A percentile compares a stretch with the other conserved stretches of the same genome.
phyloP scores from a whole-genome alignment of 1,140 invertebrate genomes.

The Diabrotica virgifera region DNA sequence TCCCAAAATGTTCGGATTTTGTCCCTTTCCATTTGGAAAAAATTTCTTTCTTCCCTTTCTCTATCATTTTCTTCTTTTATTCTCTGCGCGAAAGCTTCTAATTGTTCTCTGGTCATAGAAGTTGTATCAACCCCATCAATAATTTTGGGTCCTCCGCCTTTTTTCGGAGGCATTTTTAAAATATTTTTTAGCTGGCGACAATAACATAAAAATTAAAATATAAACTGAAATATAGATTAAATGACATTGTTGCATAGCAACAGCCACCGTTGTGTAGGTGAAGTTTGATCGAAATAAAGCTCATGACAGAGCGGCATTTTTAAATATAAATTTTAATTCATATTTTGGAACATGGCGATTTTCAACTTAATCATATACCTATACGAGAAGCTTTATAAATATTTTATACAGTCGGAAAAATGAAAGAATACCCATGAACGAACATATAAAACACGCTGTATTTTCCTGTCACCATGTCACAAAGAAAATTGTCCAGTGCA shows the following conservation, averaged over 20 bases:
- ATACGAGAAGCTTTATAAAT: too few relatives aligned
- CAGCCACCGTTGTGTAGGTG: background rate
- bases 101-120: slow-evolving; percentile 90
- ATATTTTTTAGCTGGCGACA: background rate
- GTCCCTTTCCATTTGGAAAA: slow-evolving; percentile 92
- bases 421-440: too few relatives aligned
- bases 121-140: slow-evolving; percentile 90
- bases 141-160: slow-evolving; percentile 51
- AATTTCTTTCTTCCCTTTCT: slow-evolving; percentile 92
- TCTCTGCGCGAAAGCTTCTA: slow-evolving; percentile 82
- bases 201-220: background rate
- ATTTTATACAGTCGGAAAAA: too few relatives aligned
- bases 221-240: background rate
- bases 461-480: too few relatives aligned
- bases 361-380: too few relatives aligned
- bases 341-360: too few relatives aligned
- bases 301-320: too few relatives aligned
- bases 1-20: slow-evolving; percentile 95
- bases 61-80: slow-evolving; percentile 91
- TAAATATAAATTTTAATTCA: too few relatives aligned
- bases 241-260: background rate
- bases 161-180: slow-evolving; percentile 35
- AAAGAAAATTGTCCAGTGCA: too few relatives aligned
- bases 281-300: too few relatives aligned
- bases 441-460: too few relatives aligned